These are phyloP conservation scores for Gymnothorax reevesii DNA, from an alignment of 2,797 vertebrate species.

Conservation along the genomic window DNA sequence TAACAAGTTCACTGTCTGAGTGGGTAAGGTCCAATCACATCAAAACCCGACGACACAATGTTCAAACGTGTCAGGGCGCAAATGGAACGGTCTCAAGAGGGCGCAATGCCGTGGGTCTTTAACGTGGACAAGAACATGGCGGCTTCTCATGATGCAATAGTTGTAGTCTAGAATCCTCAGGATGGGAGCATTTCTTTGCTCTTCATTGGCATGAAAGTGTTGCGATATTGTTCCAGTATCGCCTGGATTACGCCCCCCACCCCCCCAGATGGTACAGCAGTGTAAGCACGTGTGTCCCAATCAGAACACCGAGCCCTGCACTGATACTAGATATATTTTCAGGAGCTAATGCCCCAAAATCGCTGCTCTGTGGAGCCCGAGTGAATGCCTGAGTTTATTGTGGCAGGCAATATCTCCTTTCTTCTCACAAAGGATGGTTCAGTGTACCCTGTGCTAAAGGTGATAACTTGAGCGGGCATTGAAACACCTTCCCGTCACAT, in stretches of 20 bases:
- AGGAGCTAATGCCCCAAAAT: no score
- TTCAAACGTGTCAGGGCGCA: not conserved
- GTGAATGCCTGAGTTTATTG: no score
- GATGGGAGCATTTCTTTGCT: not conserved
- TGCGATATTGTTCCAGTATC: not conserved
- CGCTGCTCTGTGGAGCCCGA: no score
- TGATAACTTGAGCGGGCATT: no score
- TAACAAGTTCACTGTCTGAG: not conserved
- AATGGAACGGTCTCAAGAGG: not conserved
- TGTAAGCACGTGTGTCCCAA: no score
- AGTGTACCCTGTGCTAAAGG: no score
- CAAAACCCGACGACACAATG: not conserved
- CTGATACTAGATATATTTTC: no score
- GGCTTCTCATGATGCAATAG: not conserved
- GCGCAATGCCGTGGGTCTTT: not conserved
- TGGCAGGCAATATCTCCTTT: no score
- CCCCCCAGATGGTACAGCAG: not conserved
- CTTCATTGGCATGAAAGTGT: not conserved
- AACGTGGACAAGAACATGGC: not conserved
- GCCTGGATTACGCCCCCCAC: not conserved
- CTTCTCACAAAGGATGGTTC: no score
- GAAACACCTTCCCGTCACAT: no score
- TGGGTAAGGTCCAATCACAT: not conserved
- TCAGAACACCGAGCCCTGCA: no score
- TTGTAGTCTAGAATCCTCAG: not conserved